Conservation (phyloP, 1,140 invertebrate genomes). For the Tigriopus japonicus region DNA sequence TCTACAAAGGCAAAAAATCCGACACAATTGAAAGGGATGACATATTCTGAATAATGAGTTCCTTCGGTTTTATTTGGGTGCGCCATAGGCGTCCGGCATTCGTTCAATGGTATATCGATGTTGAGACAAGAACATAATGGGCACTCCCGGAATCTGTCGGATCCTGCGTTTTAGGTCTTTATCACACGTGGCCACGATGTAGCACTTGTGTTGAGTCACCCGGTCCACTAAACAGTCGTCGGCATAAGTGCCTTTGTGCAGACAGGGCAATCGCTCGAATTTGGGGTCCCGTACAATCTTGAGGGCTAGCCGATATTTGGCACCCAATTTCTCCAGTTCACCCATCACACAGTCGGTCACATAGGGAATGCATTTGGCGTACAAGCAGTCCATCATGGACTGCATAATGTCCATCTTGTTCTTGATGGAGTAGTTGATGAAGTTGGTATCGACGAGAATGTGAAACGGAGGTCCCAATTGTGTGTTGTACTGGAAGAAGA, state of each 20-base stretch:
- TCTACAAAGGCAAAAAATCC: neutral
- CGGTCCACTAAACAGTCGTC: conserved; percentile 92
- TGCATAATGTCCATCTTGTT: conserved; percentile 93
- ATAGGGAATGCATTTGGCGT: conserved; percentile 96
- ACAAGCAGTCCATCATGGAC: conserved; percentile 97
- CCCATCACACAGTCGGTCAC: conserved; percentile 95
- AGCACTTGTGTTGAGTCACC: conserved; percentile 74
- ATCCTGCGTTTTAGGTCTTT: conserved; percentile 90
- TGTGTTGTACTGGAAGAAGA: conserved; percentile 98
- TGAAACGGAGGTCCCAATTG: conserved; percentile 96
- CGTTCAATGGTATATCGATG: conserved; percentile 90
- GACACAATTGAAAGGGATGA: neutral
- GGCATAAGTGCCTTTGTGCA: conserved; percentile 97
- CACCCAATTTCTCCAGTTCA: conserved; percentile 94
- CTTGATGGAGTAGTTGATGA: conserved; percentile 96
- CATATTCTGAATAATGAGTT: too few relatives aligned
- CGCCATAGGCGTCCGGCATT: conserved; percentile 95
- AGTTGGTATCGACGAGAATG: conserved; percentile 93
- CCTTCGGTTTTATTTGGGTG: conserved; percentile 30
- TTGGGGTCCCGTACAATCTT: conserved; percentile 87
- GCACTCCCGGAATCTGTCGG: conserved; percentile 93
- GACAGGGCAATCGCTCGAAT: conserved; percentile 77
- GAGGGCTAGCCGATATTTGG: conserved; percentile 84
- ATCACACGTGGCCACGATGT: conserved; percentile 98
- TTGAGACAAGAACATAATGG: conserved; percentile 89